Base-by-base conservation (phyloP, 1,140 invertebrate species). In the Panulirus ornatus region DNA sequence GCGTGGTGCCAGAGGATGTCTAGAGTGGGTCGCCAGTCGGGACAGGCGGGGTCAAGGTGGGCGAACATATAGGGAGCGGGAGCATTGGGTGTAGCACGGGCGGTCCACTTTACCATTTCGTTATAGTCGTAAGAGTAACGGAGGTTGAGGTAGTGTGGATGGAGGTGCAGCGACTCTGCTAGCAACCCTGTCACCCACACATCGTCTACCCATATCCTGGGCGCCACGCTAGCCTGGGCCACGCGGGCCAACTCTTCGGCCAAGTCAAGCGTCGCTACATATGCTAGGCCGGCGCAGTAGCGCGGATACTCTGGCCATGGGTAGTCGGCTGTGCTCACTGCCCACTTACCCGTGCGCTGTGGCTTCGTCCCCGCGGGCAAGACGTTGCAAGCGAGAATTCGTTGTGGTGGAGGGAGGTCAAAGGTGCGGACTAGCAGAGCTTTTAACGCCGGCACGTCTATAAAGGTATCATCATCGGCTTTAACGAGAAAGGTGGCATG, bases 121-220 rank as follows among this genome's bases (percentile, higher is more conserved):
- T 91, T 82, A 38, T 92, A 88, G 76, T 94, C 93, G 86, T 93
- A 93, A 0, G 92, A 92, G 78, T 93, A 94, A 8, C 93, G 92
- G 19, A 94, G 88, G 87, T 94, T 94, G n/a, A 94, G 90, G 88
- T 93, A 93, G 81, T 93, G 93, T 30, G 93, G 93, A 47, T 92
- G 90, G 16, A 93, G 90, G n/a, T 92, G 47, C 2, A 93, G 90
- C 14, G 92, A 81, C 88, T 93, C 93, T 11, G 93, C 92, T 22
- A 95, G 91, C 34, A 95, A 83, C 16, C 95, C 95, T 58, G 94
- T 95, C 0, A 95, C 93, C 92, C 94, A 95, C 5, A 95, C 94
- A 92, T 95, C 95, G 87, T 95, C 95, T 51, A 95, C 94, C 95
- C 95, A 95, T 89, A 95, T 94, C 90, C 94, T 93, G 73, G 93